A percentile compares a stretch with the other conserved stretches of the same genome.
These are phyloP conservation scores for Tragelaphus strepsiceros DNA, from an alignment of 2,113 vertebrate species.

Conservation along the genomic window DNA sequence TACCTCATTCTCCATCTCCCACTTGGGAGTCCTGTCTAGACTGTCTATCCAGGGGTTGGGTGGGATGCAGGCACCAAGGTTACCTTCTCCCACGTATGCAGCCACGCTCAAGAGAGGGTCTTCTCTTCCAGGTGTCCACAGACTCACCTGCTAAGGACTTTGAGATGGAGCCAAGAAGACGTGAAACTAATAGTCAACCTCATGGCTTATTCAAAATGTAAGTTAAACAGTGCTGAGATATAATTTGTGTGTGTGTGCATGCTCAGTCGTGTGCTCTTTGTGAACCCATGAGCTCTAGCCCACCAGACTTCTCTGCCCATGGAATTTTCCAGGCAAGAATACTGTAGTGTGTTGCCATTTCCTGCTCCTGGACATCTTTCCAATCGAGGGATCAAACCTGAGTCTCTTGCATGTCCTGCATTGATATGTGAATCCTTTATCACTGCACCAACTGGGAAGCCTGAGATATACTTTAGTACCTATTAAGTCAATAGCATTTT, in stretches of 20 bases:
- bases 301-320: neutral
- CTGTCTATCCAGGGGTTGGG: neutral
- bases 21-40: neutral
- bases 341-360: neutral
- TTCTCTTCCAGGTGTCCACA: neutral
- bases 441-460: neutral
- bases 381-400: neutral
- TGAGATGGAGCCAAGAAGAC: neutral
- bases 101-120: neutral
- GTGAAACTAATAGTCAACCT: neutral
- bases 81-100: neutral
- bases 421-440: neutral
- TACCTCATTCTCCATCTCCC: neutral
- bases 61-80: neutral
- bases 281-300: neutral
- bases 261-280: neutral
- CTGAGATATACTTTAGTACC: neutral
- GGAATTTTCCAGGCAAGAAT: neutral
- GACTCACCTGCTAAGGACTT: neutral
- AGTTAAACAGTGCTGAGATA: neutral
- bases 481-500: neutral
- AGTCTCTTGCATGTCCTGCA: neutral
- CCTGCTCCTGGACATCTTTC: neutral
- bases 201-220: neutral
- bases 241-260: neutral